phyloP scores from a whole-genome alignment of 2,888 invertebrate species.

The Venustoraphidia nigricollis region DNA sequence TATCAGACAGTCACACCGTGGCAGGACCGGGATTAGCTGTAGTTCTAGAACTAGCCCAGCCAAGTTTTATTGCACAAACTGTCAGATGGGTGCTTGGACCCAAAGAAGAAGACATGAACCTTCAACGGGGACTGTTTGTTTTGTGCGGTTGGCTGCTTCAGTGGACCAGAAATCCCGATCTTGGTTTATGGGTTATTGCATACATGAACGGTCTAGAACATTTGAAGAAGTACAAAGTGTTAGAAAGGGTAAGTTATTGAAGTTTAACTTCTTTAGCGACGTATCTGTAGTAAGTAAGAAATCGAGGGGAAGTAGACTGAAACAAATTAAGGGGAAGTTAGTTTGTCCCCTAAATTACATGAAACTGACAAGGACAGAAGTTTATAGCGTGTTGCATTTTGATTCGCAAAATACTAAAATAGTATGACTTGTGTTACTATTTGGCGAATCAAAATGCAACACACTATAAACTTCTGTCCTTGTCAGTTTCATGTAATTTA shows the following conservation, averaged over 20 bases:
- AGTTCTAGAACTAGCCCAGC: constrained; percentile 37
- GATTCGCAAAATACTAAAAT: no score
- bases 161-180: constrained; percentile 43
- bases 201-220: constrained; percentile 45
- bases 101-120: constrained; percentile 30
- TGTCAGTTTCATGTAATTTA: no score
- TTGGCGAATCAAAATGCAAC: no score
- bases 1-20: constrained; percentile 39
- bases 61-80: constrained; percentile 23
- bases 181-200: constrained; percentile 49
- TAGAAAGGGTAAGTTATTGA: constrained; percentile 17
- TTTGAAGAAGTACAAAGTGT: constrained; percentile 27
- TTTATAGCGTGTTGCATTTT: no score
- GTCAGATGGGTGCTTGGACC: constrained; percentile 29
- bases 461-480: no score
- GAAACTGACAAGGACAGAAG: no score
- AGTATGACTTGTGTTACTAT: no score
- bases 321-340: no score
- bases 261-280: no score
- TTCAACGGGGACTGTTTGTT: constrained; percentile 44
- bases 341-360: no score
- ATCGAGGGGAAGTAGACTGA: no score
- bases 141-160: constrained; percentile 52
- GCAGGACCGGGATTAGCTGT: constrained; percentile 43
- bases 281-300: no score